Evolutionary conservation across 1,140 invertebrate species (phyloP).

Genomic region (Eumaeus atala): DNA sequence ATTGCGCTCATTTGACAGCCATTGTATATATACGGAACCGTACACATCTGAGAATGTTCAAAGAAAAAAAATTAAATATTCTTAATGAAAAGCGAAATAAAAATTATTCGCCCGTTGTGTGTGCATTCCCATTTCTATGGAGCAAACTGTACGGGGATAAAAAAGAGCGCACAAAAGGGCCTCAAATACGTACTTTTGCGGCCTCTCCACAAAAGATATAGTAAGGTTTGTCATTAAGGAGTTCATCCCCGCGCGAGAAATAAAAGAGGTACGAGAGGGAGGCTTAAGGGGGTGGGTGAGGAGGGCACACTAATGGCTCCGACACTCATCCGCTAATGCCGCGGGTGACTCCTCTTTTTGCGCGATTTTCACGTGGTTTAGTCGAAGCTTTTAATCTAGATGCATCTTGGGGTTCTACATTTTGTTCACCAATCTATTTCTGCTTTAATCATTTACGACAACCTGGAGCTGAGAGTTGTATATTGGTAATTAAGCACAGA

Average conservation of each 20-base stretch:
- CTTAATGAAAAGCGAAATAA: conserved; percentile 7
- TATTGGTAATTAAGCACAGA: too few species aligned
- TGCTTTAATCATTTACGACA: conserved; percentile 11
- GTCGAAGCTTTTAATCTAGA: conserved; percentile 70
- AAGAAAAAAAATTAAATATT: not conserved
- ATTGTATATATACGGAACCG: too few species aligned
- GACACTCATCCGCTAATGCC: conserved; percentile 73
- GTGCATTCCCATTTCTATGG: conserved; percentile 8
- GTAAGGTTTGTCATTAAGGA: conserved; percentile 74
- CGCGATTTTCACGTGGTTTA: conserved; percentile 70
- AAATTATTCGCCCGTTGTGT: not conserved
- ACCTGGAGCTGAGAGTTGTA: too few species aligned
- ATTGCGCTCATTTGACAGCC: too few species aligned
- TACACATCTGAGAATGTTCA: too few species aligned
- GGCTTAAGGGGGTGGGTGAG: conserved; percentile 35
- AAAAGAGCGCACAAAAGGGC: conserved; percentile 68
- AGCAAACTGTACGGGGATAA: conserved; percentile 55
- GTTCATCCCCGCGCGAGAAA: conserved; percentile 72
- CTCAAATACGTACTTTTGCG: conserved; percentile 71
- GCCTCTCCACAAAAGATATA: conserved; percentile 71
- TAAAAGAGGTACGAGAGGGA: conserved; percentile 66
- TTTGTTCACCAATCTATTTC: conserved; percentile 42
- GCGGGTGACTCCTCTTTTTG: conserved; percentile 71
- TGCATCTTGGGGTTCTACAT: conserved; percentile 67
- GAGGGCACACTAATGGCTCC: conserved; percentile 64